Evolutionary conservation across 2,113 vertebrate species (phyloP), one percentile per base, ranked within the genome.

Genomic region (Campylomormyrus numenius): DNA sequence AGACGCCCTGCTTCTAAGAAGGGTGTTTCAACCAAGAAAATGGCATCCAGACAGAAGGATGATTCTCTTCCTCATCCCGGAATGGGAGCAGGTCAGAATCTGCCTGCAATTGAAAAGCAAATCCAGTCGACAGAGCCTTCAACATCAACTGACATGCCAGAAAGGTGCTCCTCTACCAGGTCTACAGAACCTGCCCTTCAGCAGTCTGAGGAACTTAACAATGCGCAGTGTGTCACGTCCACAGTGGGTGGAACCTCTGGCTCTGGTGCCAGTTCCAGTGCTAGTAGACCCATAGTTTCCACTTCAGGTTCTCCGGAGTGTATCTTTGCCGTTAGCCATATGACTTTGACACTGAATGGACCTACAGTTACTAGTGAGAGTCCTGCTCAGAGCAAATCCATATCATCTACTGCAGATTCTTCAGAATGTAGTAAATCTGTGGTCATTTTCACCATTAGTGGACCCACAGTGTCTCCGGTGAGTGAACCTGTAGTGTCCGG

Each of bases 1-100:
- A 99, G 97, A 94, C 96, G 95, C 92, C 74, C 93, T 24, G 94
- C 91, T 17, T 46, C 89, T 89, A 99, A 97, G 95, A 98, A 95
- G 91, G 93, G 94, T 21, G 95, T 95, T 92, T 52, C 94, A 89
- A 93, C 94, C 89, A 98, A 96, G 92, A 96, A 95, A 49, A 95
- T 94, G 42, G 90, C 93, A 85, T 89, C 90, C 56, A 95, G 87
- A 92, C 89, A 95, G 92, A 91, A 91, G 5, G 87, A 87, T 90
- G 27, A 93, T 77, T 62, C 94, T 50, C 88, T 92, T 27, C 89
- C 90, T 39, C 93, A 88, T 92, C 90, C 93, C 90, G 92, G 92
- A 89, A 96, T 94, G 90, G 94, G 96, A 0, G 19, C 88, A 2
- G 93, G 91, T 80, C 96, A 94, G 89, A 87, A 24, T 13, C 46